These are phyloP conservation scores for Carettochelys insculpta DNA, from an alignment of 2,113 vertebrate genomes.

Conservation along the genomic window DNA sequence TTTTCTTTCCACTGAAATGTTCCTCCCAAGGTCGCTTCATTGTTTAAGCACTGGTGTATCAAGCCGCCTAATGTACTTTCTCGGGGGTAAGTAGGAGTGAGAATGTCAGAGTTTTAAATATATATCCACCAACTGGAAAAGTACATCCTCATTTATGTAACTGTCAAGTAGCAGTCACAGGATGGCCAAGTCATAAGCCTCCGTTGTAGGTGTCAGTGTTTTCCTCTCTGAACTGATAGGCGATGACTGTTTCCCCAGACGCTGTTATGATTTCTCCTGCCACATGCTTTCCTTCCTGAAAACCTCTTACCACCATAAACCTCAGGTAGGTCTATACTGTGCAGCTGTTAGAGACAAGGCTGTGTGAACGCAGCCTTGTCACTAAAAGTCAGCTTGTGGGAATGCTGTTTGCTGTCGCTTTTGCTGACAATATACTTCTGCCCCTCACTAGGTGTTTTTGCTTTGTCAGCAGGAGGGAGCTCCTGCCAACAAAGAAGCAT, in stretches of 20 bases:
- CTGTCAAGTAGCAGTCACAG: neutral
- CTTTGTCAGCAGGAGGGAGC: too few relatives aligned
- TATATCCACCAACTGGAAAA: neutral
- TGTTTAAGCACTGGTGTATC: neutral
- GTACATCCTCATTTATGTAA: slow-evolving; percentile 31
- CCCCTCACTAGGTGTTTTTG: too few relatives aligned
- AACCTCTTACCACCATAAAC: slow-evolving; percentile 45
- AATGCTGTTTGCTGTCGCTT: too few relatives aligned
- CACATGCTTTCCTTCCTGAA: slow-evolving; percentile 59
- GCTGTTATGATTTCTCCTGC: slow-evolving; percentile 39
- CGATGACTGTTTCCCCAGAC: slow-evolving; percentile 7
- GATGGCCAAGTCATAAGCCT: slow-evolving; percentile 7
- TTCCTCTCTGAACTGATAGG: slow-evolving; percentile 31
- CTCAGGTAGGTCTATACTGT: too few relatives aligned
- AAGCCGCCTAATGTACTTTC: neutral
- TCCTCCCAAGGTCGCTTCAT: neutral
- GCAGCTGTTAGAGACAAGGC: too few relatives aligned
- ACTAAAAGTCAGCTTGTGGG: too few relatives aligned
- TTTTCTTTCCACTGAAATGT: slow-evolving; percentile 46
- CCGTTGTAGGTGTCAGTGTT: slow-evolving; percentile 47
- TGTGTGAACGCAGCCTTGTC: too few relatives aligned
- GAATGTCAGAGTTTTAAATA: neutral
- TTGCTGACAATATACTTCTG: too few relatives aligned
- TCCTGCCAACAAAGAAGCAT: too few relatives aligned
- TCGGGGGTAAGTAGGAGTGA: neutral